Base-by-base conservation (phyloP, 2,797 vertebrate genomes). In the Aldrovandia affinis region DNA sequence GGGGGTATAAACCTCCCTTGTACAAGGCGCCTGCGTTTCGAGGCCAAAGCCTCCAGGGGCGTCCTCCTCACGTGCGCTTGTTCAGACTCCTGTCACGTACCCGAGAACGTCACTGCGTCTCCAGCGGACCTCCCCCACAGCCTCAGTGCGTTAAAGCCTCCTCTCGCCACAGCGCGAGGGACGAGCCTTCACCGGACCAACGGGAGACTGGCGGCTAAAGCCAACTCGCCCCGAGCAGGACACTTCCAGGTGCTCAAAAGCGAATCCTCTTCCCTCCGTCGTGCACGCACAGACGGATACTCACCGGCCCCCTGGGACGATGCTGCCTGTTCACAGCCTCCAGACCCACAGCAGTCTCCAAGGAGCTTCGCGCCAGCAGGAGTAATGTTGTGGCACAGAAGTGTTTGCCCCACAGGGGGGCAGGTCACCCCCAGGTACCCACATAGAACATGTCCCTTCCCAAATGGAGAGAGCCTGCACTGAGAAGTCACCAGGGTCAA, bases 241-340 rank as follows among this genome's bases (percentile, higher is more conserved):
- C 30, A 10, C 42, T 52, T 14, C 28, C 63, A 70, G 25, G 1
- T 30, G 59, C 78, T 54, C 47, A 6, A 47, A 33, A 3, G 15
- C n/a, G 68, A 84, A 84, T 80, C 78, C 77, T 63, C 33, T 39
- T 44, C 77, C 18, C 44, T 54, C 77, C 59, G 54, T 54, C 25
- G 22, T 22, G 42, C 12, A 30, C 18, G 36, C 25, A 28, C 18
- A 2, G 12, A 44, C 39, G 25, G 15, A 44, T n/a, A 50, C 47
- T 25, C 8, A 28, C 12, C 30, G 44, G 44, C 47, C 77, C 9
- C 8, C 73, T n/a, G 12, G n/a, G n/a, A 50, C 28, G 25, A 28
- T 20, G 9, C 9, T 20, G 0, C 42, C 33, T n/a, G 12, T 18
- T 22, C 55, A 47, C 4, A 42, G 20, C n/a, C 80, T 7, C 54